A percentile compares a stretch with the other conserved stretches of the same genome.
These are phyloP conservation scores for Gila robusta DNA, from an alignment of 2,797 vertebrate genomes.

Conservation along the genomic window DNA sequence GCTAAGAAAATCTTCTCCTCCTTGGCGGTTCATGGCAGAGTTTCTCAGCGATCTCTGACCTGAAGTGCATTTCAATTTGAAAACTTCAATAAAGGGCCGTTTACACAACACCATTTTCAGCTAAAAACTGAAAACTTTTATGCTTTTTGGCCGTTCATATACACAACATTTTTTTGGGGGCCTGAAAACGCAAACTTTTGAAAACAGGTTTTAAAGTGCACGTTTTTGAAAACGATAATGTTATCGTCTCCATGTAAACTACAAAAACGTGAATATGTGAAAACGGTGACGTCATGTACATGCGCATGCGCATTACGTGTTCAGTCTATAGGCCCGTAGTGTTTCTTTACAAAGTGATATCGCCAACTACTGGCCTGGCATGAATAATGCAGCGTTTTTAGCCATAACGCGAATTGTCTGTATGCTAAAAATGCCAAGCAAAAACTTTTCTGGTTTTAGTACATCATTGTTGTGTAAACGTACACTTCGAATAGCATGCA, in stretches of 20 bases:
- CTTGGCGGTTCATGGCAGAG: neutral
- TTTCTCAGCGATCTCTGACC: slow-evolving; percentile 41
- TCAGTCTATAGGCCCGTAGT: neutral
- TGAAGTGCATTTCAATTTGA: slow-evolving; percentile 25
- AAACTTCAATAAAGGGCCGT: neutral
- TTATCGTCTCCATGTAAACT: neutral
- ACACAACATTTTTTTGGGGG: neutral
- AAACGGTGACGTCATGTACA: neutral
- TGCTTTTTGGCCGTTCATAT: neutral
- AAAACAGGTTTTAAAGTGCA: neutral
- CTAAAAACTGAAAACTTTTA: neutral
- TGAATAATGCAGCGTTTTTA: neutral
- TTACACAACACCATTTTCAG: neutral
- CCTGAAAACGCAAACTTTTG: neutral
- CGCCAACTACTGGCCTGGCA: neutral
- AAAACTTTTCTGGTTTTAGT: neutral
- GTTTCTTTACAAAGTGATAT: neutral
- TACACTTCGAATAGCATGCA: neutral
- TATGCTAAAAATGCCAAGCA: neutral
- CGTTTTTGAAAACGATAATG: neutral
- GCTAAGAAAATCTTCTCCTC: slow-evolving; percentile 5
- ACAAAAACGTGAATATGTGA: neutral
- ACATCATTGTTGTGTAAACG: neutral
- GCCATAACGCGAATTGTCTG: neutral
- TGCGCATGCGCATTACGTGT: neutral